phyloP scores from a whole-genome alignment of 2,113 vertebrate genomes.

The Stigmatopora argus region DNA sequence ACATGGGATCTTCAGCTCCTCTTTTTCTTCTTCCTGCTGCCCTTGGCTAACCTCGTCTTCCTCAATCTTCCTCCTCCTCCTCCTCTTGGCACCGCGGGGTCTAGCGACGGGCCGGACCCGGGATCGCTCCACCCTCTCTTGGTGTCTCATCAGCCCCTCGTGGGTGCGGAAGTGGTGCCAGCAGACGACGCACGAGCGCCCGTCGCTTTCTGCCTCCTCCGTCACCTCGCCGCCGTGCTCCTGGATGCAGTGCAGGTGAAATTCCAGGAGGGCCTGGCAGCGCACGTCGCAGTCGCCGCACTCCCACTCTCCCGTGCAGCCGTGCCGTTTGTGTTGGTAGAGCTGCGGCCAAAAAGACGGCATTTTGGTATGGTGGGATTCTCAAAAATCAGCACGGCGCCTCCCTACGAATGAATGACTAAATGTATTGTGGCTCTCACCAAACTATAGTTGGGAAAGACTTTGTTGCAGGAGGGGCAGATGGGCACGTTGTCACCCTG shows the following conservation, averaged over 20 bases:
- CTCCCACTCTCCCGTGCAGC: constrained; percentile 58
- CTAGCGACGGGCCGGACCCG: constrained; percentile 26
- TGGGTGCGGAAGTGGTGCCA: constrained; percentile 55
- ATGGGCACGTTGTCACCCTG: constrained; percentile 69
- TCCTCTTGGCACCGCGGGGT: constrained; percentile 47
- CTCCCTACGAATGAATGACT: too few species aligned
- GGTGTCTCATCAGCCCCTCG: constrained; percentile 65
- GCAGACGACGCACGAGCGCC: constrained; percentile 68
- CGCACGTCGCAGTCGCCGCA: constrained; percentile 63
- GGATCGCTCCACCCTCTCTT: constrained; percentile 45
- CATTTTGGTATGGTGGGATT: background rate
- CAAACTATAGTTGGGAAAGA: constrained; percentile 67
- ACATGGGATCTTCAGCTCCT: constrained; percentile 62
- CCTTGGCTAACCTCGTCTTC: constrained; percentile 10
- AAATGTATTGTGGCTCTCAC: constrained; percentile 35
- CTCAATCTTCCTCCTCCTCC: constrained; percentile 14
- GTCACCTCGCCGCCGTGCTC: constrained; percentile 44
- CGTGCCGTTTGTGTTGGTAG: constrained; percentile 62
- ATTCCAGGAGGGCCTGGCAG: constrained; percentile 55
- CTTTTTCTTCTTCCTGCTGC: background rate
- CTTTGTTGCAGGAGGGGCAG: constrained; percentile 58
- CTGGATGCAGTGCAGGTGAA: constrained; percentile 59
- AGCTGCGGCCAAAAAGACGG: constrained; percentile 47
- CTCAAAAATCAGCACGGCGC: background rate
- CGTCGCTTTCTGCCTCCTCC: constrained; percentile 38